Conservation (phyloP, 2,888 invertebrate genomes). For the Drosophila birchii region DNA sequence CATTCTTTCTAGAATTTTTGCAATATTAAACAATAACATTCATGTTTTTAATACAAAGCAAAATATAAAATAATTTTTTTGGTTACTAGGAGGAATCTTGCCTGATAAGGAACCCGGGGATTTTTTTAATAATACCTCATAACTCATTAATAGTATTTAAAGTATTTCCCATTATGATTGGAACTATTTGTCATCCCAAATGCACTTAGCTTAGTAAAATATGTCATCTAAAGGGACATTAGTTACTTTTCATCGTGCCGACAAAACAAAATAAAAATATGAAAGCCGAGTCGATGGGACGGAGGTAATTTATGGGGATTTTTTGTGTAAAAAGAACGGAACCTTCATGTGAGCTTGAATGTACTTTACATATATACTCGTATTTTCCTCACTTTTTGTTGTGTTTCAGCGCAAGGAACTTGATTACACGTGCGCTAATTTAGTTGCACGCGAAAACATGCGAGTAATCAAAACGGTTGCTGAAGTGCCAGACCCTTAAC, state of each 20-base stretch:
- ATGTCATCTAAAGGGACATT: constrained; percentile 24
- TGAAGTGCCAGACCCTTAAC: constrained; percentile 58
- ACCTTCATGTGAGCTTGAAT: constrained; percentile 33
- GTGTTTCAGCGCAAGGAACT: constrained; percentile 57
- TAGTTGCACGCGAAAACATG: constrained; percentile 77
- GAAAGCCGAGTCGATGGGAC: constrained; percentile 6
- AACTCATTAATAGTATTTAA: not conserved
- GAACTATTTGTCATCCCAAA: constrained; percentile 13
- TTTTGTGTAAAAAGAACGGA: constrained; percentile 5
- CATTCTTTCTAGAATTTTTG: not conserved
- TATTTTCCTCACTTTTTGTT: constrained; percentile 29
- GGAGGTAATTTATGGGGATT: constrained; percentile 23
- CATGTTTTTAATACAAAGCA: not conserved
- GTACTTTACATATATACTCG: constrained; percentile 1
- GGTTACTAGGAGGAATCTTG: not conserved
- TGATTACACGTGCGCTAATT: constrained; percentile 76
- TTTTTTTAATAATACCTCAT: too few species aligned
- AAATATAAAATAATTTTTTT: not conserved
- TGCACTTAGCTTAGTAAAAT: constrained; percentile 1
- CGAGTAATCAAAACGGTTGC: constrained; percentile 75
- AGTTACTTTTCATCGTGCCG: constrained; percentile 33
- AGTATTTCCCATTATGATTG: not conserved
- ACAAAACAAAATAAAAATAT: constrained; percentile 27
- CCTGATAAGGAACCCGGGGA: too few species aligned
- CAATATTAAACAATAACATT: not conserved